These are phyloP conservation scores for Leptopilina drosophilae DNA, from an alignment of 2,888 invertebrate species.

Conservation along the genomic window DNA sequence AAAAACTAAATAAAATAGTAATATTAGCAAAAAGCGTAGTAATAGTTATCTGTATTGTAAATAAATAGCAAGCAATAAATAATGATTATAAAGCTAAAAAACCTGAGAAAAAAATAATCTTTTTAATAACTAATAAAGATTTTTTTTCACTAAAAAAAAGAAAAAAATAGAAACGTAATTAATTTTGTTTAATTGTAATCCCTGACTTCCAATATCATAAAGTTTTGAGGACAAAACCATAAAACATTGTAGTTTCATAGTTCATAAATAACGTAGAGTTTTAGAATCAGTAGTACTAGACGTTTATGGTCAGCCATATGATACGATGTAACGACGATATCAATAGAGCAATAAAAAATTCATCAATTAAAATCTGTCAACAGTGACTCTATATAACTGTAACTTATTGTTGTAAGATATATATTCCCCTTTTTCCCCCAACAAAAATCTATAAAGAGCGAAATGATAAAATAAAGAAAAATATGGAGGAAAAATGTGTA, in stretches of 20 bases:
- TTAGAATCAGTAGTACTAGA: not conserved
- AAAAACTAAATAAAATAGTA: no score
- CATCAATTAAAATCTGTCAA: constrained; percentile 3
- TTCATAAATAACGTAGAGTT: not conserved
- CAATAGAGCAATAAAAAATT: constrained; percentile 10
- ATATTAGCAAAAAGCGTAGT: no score
- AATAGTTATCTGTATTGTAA: no score
- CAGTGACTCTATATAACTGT: not conserved
- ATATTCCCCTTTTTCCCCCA: not conserved
- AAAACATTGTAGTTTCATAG: constrained; percentile 12
- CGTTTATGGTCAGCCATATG: constrained; percentile 12
- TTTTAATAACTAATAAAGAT: not conserved
- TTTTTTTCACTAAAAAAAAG: not conserved
- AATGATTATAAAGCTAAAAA: not conserved
- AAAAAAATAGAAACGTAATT: not conserved
- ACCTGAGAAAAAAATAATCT: not conserved
- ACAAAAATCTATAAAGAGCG: not conserved
- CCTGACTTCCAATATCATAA: constrained; percentile 9
- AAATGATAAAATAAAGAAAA: not conserved
- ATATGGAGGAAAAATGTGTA: no score
- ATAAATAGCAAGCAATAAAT: no score
- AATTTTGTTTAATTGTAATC: constrained; percentile 13
- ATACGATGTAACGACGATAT: constrained; percentile 22
- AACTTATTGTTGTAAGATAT: constrained; percentile 2
- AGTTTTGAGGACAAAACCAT: constrained; percentile 11